These are phyloP conservation scores for Nysson spinosus DNA, from an alignment of 2,888 invertebrate species.

Conservation along the genomic window DNA sequence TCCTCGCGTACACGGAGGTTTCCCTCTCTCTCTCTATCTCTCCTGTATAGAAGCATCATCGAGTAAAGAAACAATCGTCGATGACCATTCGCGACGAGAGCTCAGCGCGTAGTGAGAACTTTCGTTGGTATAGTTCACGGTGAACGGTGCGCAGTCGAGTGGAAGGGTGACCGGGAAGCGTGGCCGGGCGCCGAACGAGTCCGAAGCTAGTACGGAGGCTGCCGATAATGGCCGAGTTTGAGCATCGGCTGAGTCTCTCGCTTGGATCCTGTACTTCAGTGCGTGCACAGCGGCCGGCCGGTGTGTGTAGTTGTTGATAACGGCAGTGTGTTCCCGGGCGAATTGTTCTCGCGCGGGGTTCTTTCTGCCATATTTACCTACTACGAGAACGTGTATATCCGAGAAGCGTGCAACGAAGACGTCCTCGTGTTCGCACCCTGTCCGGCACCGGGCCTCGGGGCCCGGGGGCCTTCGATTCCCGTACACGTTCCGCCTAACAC, in stretches of 20 bases:
- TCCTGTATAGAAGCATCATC: background rate
- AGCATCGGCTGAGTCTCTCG: conserved; percentile 40
- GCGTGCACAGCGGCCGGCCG: conserved; percentile 74
- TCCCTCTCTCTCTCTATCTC: conserved; percentile 35
- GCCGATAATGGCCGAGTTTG: conserved; percentile 50
- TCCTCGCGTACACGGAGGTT: conserved; percentile 36
- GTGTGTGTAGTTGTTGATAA: conserved; percentile 65
- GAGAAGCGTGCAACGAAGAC: background rate
- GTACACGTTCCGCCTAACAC: too few species aligned
- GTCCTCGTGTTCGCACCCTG: conserved; percentile 22
- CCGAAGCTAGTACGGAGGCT: conserved; percentile 37
- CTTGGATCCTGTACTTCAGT: conserved; percentile 63
- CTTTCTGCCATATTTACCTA: background rate
- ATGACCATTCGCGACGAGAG: conserved; percentile 43
- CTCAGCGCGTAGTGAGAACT: conserved; percentile 46
- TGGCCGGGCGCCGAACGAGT: conserved; percentile 40
- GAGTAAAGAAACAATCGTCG: conserved; percentile 1
- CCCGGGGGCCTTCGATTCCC: conserved; percentile 47
- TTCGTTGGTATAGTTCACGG: conserved; percentile 18
- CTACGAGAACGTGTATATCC: conserved; percentile 18
- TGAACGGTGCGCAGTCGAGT: conserved; percentile 8
- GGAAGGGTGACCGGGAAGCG: conserved; percentile 46
- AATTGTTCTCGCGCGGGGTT: conserved; percentile 12
- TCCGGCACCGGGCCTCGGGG: conserved; percentile 58
- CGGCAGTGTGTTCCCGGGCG: conserved; percentile 28